phyloP scores from a whole-genome alignment of 2,888 invertebrate genomes.

The Ectobius pallidus region DNA sequence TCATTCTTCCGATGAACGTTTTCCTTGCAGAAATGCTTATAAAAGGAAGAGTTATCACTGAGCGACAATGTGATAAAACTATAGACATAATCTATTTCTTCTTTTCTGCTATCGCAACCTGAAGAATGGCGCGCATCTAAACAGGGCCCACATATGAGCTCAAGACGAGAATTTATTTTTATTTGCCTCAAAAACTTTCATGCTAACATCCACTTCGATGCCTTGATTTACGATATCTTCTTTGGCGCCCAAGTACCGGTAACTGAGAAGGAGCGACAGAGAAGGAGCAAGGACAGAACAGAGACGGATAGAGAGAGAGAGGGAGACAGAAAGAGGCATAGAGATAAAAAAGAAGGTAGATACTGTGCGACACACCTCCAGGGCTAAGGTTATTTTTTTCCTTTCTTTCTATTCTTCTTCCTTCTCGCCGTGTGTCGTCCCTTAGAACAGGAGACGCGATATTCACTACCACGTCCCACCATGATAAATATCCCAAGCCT shows the following conservation, averaged over 20 bases:
- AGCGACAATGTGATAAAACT: background rate
- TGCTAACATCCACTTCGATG: background rate
- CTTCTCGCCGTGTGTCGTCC: too few relatives aligned
- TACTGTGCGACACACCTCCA: background rate
- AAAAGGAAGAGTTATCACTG: background rate
- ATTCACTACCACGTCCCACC: slow-evolving; percentile 14
- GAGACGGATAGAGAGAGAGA: background rate
- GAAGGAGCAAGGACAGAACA: too few relatives aligned
- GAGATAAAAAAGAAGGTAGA: too few relatives aligned
- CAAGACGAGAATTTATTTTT: slow-evolving; percentile 8
- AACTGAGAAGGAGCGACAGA: too few relatives aligned
- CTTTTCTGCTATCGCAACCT: background rate
- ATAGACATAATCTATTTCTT: background rate
- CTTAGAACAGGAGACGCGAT: background rate
- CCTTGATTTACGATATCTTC: background rate
- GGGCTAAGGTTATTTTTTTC: too few relatives aligned
- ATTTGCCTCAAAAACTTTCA: slow-evolving; percentile 14
- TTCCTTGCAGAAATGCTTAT: too few relatives aligned
- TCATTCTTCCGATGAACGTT: too few relatives aligned
- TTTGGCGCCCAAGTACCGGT: slow-evolving; percentile 17
- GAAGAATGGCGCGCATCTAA: background rate
- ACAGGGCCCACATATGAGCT: background rate
- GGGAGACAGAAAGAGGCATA: too few relatives aligned
- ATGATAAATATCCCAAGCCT: slow-evolving; percentile 7
- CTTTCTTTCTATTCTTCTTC: too few relatives aligned